Conservation (phyloP, 1,140 invertebrate genomes). For the Dryas iulia region DNA sequence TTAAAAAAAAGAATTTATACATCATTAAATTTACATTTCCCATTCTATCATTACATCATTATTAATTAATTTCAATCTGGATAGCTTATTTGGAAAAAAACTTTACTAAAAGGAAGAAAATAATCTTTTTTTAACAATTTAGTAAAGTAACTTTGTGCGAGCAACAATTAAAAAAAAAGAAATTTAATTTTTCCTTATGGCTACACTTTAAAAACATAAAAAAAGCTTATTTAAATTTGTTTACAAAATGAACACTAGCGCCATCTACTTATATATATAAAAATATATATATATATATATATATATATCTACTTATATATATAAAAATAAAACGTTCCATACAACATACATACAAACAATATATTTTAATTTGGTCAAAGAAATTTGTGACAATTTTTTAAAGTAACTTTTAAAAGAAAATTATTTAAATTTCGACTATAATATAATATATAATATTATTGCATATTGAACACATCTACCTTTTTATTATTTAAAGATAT, state of each 20-base stretch:
- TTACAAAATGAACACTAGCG: background rate
- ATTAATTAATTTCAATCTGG: conserved; percentile 3
- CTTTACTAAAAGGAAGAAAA: no score
- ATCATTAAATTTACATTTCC: conserved; percentile 34
- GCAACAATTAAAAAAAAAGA: background rate
- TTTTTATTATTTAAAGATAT: no score
- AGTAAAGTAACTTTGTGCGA: background rate
- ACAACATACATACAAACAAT: no score
- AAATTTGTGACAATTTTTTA: no score
- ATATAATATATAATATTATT: background rate
- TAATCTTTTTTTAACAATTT: no score
- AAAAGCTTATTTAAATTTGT: background rate
- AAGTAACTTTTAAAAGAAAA: no score
- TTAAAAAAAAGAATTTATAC: conserved; percentile 62
- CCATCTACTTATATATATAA: background rate
- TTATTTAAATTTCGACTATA: no score
- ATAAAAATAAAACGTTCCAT: no score
- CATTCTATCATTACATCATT: conserved; percentile 12
- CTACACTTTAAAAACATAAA: background rate
- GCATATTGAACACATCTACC: background rate
- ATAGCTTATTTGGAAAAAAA: background rate
- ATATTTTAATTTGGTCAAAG: no score
- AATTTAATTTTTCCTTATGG: background rate
- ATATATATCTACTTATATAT: no score
- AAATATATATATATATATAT: no score